A percentile compares a stretch with the other conserved stretches of the same genome.
phyloP scores from a whole-genome alignment of 2,888 invertebrate species.

The Lacanobia oleracea region DNA sequence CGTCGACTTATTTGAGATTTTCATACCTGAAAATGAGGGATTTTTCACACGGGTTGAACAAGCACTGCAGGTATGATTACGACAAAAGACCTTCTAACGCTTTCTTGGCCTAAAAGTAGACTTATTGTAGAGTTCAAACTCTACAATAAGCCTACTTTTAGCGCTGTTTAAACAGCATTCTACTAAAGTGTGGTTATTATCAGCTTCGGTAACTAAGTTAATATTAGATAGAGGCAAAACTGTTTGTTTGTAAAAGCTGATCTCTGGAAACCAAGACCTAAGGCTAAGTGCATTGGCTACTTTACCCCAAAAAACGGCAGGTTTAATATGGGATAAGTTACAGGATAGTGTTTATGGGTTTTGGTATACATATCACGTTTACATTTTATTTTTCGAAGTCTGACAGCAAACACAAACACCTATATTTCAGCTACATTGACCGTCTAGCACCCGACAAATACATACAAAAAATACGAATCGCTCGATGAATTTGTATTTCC shows the following conservation, averaged over 20 bases:
- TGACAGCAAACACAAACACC: not conserved
- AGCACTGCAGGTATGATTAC: not conserved
- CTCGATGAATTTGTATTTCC: conserved; percentile 59
- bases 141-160: too few relatives aligned
- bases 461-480: conserved; percentile 33
- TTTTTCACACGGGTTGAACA: not conserved
- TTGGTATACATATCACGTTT: too few relatives aligned
- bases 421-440: not conserved
- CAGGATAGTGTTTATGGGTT: not conserved
- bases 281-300: too few relatives aligned
- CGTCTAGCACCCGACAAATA: not conserved
- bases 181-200: not conserved
- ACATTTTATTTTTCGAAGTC: not conserved
- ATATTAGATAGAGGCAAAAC: not conserved
- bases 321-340: not conserved
- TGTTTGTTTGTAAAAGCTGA: not conserved
- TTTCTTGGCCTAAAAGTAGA: not conserved
- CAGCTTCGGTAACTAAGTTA: not conserved
- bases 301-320: too few relatives aligned
- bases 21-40: not conserved
- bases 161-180: not conserved
- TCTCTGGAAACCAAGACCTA: too few relatives aligned
- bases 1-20: not conserved
- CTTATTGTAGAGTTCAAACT: not conserved
- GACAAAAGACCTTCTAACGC: not conserved